These are phyloP conservation scores for Piaya cayana DNA, from an alignment of 2,113 vertebrate species.

Conservation along the genomic window DNA sequence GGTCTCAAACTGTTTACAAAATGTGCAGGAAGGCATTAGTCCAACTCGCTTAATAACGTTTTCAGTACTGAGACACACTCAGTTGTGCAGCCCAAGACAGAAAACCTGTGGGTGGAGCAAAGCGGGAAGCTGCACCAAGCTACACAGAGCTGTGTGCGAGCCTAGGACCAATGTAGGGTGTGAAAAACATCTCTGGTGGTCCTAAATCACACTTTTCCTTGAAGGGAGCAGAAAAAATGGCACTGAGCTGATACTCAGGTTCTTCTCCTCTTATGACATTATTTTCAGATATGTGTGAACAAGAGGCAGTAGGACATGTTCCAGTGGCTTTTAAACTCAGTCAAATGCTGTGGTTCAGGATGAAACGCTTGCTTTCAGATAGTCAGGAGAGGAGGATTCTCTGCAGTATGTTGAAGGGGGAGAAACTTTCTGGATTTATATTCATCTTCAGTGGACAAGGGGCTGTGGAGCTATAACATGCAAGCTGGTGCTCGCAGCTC, in stretches of 20 bases:
- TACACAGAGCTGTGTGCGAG: background rate
- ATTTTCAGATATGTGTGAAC: background rate
- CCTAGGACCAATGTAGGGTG: background rate
- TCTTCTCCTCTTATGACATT: background rate
- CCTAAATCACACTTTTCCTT: background rate
- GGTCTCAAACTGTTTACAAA: constrained; percentile 33
- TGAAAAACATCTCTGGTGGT: background rate
- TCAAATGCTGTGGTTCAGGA: background rate
- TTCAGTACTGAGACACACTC: constrained; percentile 18
- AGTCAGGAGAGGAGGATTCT: background rate
- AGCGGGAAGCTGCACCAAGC: background rate
- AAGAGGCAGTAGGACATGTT: background rate
- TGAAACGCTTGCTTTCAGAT: background rate
- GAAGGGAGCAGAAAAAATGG: background rate
- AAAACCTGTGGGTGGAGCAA: background rate
- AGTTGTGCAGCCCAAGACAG: background rate
- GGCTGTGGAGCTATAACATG: background rate
- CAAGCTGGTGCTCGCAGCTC: background rate
- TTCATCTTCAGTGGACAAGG: background rate
- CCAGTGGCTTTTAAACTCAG: background rate
- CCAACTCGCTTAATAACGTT: background rate
- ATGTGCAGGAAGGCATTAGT: constrained; percentile 7
- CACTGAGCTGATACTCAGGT: background rate
- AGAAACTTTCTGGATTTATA: background rate
- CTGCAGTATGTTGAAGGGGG: background rate